phyloP scores from a whole-genome alignment of 2,888 invertebrate genomes.

The Acleris literana region DNA sequence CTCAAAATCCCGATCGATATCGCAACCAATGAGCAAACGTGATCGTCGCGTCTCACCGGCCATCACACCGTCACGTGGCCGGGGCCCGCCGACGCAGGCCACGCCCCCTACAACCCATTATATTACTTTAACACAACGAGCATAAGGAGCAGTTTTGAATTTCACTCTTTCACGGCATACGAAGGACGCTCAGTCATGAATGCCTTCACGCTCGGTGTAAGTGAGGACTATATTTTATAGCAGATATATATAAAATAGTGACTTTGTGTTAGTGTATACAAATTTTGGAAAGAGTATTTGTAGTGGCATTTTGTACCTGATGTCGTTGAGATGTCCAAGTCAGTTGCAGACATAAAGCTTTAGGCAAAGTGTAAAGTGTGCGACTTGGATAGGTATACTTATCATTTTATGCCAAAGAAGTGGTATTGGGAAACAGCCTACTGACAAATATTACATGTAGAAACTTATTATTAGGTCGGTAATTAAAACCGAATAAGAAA shows the following conservation, averaged over 20 bases:
- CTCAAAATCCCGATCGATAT: conserved; percentile 27
- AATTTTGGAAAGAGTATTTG: neutral
- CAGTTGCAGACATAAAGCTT: conserved; percentile 15
- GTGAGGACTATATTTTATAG: too few species aligned
- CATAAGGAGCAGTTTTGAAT: conserved; percentile 38
- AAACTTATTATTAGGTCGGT: neutral
- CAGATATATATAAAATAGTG: too few species aligned
- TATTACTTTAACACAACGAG: conserved; percentile 47
- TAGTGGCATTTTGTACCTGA: neutral
- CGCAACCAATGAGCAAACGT: conserved; percentile 35
- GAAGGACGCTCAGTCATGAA: neutral
- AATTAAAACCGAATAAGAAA: conserved; percentile 38
- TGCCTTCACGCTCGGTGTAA: neutral
- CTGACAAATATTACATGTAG: neutral
- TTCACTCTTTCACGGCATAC: neutral
- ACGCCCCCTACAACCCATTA: conserved; percentile 70
- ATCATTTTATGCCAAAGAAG: conserved; percentile 1
- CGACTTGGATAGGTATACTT: neutral
- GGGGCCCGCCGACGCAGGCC: conserved; percentile 67
- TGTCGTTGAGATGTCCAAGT: neutral
- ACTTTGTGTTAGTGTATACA: too few species aligned
- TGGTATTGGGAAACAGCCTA: neutral
- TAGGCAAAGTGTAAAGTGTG: conserved; percentile 1
- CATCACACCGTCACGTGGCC: conserved; percentile 83
- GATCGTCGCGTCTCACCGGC: conserved; percentile 70